Evolutionary conservation across 35 echinoderm and acorn worm genomes (phyloP).

Genomic region (Anneissia japonica): DNA sequence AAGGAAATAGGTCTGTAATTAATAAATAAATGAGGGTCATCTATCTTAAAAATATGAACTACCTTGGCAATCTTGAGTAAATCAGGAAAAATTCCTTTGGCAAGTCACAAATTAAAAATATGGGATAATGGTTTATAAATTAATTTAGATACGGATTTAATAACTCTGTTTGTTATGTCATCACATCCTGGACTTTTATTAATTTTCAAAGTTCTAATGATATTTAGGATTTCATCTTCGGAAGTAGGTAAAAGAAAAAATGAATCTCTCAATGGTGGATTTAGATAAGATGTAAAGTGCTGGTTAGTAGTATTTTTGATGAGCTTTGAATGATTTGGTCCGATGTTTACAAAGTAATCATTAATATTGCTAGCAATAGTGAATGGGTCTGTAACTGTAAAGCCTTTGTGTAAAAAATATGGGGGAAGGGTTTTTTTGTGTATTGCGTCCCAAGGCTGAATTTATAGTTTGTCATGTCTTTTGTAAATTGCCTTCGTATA

Average conservation of each 20-base stretch:
- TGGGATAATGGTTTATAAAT: not conserved
- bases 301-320: not conserved
- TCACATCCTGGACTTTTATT: not conserved
- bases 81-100: not conserved
- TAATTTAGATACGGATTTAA: no score
- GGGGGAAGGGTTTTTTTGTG: not conserved
- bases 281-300: not conserved
- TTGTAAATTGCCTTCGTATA: not conserved
- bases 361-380: not conserved
- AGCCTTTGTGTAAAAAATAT: not conserved
- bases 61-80: no score
- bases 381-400: not conserved
- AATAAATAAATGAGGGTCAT: not conserved
- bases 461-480: not conserved
- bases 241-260: not conserved
- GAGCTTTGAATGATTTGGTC: not conserved
- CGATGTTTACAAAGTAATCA: not conserved
- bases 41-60: not conserved
- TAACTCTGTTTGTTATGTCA: not conserved
- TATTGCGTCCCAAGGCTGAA: not conserved
- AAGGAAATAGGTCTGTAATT: not conserved
- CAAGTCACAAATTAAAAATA: not conserved
- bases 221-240: not conserved
- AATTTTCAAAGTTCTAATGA: not conserved
- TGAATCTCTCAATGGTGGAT: not conserved